Evolutionary conservation across 2,888 invertebrate species (phyloP).

Genomic region (Mechanitis mazaeus): DNA sequence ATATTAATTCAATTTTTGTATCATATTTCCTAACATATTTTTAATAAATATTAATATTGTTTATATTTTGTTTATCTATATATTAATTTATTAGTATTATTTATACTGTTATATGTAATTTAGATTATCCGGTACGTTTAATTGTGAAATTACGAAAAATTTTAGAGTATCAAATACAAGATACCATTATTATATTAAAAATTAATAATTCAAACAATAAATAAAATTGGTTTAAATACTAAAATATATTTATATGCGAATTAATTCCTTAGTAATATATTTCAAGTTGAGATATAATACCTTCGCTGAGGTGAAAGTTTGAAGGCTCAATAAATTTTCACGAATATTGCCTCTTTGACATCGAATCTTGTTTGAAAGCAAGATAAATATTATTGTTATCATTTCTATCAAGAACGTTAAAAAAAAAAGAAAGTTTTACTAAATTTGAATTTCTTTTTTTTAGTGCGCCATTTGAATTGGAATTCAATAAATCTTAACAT

Average conservation of each 20-base stretch:
- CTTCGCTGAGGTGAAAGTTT: constrained; percentile 4
- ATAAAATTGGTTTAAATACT: no score
- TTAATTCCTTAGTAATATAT: not conserved
- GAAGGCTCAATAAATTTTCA: constrained; percentile 17
- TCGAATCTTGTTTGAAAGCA: constrained; percentile 21
- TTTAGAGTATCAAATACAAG: not conserved
- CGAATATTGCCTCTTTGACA: constrained; percentile 15
- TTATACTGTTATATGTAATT: no score
- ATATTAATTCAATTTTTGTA: no score
- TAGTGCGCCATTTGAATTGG: constrained; percentile 16
- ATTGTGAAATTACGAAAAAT: constrained; percentile 6
- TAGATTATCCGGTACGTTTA: no score
- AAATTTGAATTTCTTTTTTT: constrained; percentile 3
- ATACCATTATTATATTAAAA: no score
- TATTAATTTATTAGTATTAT: no score
- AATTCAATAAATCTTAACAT: not conserved
- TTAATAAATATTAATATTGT: no score
- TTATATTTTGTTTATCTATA: no score
- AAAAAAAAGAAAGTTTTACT: constrained; percentile 12
- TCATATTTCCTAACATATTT: no score
- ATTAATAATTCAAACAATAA: no score
- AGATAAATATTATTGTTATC: constrained; percentile 16
- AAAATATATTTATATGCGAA: no score
- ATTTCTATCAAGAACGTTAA: constrained; percentile 7
- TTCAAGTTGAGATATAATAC: not conserved